Base-by-base conservation (phyloP, 2,113 vertebrate species). In the Pteropus alecto region DNA sequence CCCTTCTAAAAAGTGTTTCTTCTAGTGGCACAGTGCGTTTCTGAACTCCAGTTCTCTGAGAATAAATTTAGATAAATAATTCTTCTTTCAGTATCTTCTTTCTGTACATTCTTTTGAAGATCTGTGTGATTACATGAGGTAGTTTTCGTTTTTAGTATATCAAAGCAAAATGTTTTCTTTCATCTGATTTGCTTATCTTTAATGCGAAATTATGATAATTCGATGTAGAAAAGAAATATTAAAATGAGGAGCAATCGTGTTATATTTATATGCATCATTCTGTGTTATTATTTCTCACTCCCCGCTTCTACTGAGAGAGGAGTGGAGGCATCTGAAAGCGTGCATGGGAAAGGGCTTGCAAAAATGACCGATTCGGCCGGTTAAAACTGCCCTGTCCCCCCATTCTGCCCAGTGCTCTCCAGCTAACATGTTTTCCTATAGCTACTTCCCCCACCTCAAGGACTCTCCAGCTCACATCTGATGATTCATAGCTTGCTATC, bases 161-260 rank as follows among this genome's bases (percentile, higher is more conserved):
- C 70, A 96, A 58, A 82, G 41, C 56, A 94, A 96, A 67, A 1
- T 18, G 61, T 24, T 35, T 73, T 97, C 93, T n/a, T 6, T 91
- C 41, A 74, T 96, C 68, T 93, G 87, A 61, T 54, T 61, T 96
- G 28, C 85, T 68, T 76, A 56, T 94, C 93, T 76, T 56, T 7
- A 65, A 13, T 76, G 86, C 7, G 88, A 92, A 96, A 60, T 88
- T 56, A 94, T 15, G 93, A 87, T 78, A 94, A 86, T 48, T 91
- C 90, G 79, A 88, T 4, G 0, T 63, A 56, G 48, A 68, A 97
- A 87, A 92, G 90, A 67, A 30, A 91, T 58, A 82, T 43, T 76
- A 48, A 96, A 91, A 92, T 58, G 1, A 92, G n/a, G 43, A 9
- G 43, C 77, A 93, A 24, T 6, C 7, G 38, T 65, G 22, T 83